Base-by-base conservation (phyloP, 1,140 invertebrate species). In the Drosophila lini region DNA sequence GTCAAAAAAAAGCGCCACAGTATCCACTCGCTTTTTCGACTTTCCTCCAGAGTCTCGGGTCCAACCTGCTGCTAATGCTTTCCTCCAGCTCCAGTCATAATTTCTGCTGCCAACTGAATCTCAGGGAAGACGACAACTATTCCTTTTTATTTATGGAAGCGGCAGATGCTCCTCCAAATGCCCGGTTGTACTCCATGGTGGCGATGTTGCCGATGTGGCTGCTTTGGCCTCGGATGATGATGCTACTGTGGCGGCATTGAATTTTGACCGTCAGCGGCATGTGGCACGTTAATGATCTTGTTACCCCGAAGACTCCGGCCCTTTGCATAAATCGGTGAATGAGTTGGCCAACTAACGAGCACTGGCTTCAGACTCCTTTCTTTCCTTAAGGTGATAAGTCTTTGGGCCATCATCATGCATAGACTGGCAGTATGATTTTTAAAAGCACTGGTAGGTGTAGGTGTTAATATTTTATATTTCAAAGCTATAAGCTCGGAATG, bases 201-300 rank as follows among this genome's bases (percentile, higher is more conserved):
- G 57, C 40, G 50, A 41, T 34, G 44, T 38, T 45, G 52, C 50
- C 34, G 40, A 10, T 41, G 56, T 45, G 36, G 52, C 45, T 41
- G 44, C 10, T 40, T 50, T 48, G 15, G 13, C 31, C 19, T 55
- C 57, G 67, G 41, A 50, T 36, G 41, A 25, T 31, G 32, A 22
- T 41, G 44, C 48, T 62, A 71, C 68, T 68, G 65, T 71, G 32
- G 45, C 44, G 52, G 31, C 61, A 67, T 76, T 65, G 47, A 41
- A 80, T 80, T 80, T 69, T 74, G 80, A 81, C 67, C 74, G 75
- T 74, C 74, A 57, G 61, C 65, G 58, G 61, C 65, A 84, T 74
- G 81, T 77, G 80, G 69, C 80, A 78, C 78, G 69, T 89, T 88
- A 88, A 88, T 89, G 84, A 88, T 88, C 84, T 89, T 88, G 84